Percentiles rank a stretch among this genome's conserved stretches.
These are phyloP conservation scores for Scytalopus superciliaris DNA, from an alignment of 2,113 vertebrate genomes.

Conservation along the genomic window DNA sequence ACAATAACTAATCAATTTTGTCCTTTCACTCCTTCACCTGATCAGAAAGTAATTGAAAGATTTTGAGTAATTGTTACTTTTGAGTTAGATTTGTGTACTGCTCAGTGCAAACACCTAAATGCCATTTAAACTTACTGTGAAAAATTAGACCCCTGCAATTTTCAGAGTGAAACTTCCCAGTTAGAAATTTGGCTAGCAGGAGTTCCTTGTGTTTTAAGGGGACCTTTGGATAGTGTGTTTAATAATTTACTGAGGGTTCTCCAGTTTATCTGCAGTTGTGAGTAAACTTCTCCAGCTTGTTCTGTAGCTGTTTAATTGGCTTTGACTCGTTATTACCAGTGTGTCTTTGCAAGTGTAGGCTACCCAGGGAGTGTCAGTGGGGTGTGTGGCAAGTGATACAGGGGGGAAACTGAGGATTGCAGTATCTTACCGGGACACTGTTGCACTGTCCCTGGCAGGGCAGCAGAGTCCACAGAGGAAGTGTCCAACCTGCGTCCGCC, in stretches of 20 bases:
- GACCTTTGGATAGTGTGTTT: background rate
- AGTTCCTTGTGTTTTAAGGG: background rate
- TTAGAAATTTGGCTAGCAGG: background rate
- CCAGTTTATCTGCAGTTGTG: background rate
- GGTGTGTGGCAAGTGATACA: background rate
- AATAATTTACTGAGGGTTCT: too few relatives aligned
- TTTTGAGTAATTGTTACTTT: background rate
- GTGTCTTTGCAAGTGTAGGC: background rate
- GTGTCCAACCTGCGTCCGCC: constrained; percentile 88
- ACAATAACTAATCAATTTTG: background rate
- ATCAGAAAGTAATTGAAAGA: background rate
- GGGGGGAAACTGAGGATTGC: background rate
- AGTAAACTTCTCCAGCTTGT: background rate
- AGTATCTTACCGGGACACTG: background rate
- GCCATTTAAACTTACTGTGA: background rate
- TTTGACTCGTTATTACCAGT: background rate
- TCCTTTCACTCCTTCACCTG: background rate
- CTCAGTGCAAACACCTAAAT: background rate
- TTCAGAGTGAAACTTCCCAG: background rate
- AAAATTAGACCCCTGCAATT: background rate
- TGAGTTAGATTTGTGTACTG: background rate
- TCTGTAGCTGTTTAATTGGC: background rate
- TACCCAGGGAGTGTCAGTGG: background rate
- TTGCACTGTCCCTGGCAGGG: constrained; percentile 71
- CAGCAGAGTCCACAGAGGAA: constrained; percentile 90